phyloP scores from a whole-genome alignment of 2,113 vertebrate species.

The Connochaetes taurinus region DNA sequence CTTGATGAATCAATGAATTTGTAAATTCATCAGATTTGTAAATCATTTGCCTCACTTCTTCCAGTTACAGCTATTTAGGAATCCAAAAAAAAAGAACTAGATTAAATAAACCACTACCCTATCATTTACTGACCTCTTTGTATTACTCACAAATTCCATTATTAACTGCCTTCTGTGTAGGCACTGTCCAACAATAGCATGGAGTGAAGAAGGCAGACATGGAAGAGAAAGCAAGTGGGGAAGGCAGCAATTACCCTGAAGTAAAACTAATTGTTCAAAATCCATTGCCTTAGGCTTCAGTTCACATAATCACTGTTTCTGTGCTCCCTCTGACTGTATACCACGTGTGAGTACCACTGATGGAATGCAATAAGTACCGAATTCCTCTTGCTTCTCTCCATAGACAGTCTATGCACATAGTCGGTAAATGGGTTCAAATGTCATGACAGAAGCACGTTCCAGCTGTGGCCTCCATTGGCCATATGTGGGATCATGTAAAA shows the following conservation, averaged over 20 bases:
- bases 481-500: neutral
- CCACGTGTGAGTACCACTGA: neutral
- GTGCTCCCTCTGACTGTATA: neutral
- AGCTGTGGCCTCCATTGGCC: constrained; percentile 28
- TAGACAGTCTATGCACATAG: neutral
- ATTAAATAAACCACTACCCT: constrained; percentile 41
- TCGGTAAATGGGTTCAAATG: neutral
- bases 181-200: neutral
- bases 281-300: neutral
- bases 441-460: neutral
- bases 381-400: neutral
- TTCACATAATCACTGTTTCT: constrained; percentile 9
- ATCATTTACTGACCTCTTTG: constrained; percentile 39
- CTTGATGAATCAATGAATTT: constrained; percentile 11
- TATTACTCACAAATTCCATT: constrained; percentile 27
- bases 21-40: constrained; percentile 47
- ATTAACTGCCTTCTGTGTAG: constrained; percentile 46
- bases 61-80: neutral
- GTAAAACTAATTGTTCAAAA: constrained; percentile 31
- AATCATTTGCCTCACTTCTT: constrained; percentile 37
- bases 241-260: constrained; percentile 38
- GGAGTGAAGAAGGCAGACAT: neutral
- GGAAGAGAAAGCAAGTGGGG: neutral
- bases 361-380: neutral
- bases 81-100: constrained; percentile 44